Evolutionary conservation across 2,113 vertebrate genomes (phyloP).

Genomic region (Amazona vittata): DNA sequence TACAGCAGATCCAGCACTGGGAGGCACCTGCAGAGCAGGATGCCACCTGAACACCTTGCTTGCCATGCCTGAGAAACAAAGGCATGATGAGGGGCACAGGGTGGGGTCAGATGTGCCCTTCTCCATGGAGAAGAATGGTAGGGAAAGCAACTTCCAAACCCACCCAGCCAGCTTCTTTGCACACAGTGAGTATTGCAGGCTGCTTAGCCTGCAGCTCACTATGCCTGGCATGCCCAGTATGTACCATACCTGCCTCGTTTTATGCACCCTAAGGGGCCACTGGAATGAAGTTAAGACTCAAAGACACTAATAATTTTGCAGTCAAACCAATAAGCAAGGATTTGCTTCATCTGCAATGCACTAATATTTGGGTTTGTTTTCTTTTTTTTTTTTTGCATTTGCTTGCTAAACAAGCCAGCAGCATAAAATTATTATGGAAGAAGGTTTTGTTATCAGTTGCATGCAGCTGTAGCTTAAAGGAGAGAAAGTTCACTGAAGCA

Average conservation of each 20-base stretch:
- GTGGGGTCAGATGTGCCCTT: neutral
- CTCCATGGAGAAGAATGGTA: neutral
- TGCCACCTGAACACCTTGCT: neutral
- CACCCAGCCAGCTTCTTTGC: neutral
- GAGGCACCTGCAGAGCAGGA: neutral
- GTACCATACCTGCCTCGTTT: neutral
- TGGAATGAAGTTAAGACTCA: neutral
- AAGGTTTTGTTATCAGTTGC: neutral
- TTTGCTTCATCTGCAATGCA: neutral
- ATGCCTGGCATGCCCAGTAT: neutral
- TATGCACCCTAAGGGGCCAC: neutral
- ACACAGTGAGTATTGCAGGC: neutral
- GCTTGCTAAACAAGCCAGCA: neutral
- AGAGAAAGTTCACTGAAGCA: neutral
- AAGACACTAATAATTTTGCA: neutral
- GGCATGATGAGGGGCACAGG: accelerated
- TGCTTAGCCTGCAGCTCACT: neutral
- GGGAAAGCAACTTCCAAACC: neutral
- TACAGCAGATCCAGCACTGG: neutral
- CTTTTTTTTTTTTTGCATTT: accelerated
- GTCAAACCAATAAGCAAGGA: neutral
- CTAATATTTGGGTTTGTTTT: neutral
- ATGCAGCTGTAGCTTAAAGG: neutral
- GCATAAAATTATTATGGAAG: neutral
- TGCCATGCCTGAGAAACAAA: neutral